phyloP scores from a whole-genome alignment of 2,113 vertebrate genomes.

The Scatophagus argus region DNA sequence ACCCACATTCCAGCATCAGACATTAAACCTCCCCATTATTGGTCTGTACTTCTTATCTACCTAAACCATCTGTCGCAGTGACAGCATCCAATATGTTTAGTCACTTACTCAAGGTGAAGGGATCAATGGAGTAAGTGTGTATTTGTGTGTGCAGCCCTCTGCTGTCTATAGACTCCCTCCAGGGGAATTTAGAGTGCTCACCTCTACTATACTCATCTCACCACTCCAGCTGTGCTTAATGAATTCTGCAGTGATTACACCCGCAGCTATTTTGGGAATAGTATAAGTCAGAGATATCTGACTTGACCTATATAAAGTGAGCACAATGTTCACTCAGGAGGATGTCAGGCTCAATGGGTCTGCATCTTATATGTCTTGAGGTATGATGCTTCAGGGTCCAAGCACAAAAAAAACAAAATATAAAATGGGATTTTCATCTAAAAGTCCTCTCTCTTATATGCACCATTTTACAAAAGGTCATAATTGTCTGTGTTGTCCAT shows the following conservation, averaged over 20 bases:
- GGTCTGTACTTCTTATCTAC: not conserved
- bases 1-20: constrained; percentile 12
- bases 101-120: constrained; percentile 39
- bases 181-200: constrained; percentile 35
- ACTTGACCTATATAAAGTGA: constrained; percentile 76
- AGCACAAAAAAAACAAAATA: constrained; percentile 5
- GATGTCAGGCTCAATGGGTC: constrained; percentile 36
- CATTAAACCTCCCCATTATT: constrained; percentile 4
- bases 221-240: constrained; percentile 73
- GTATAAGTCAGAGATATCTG: constrained; percentile 67
- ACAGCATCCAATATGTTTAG: constrained; percentile 13
- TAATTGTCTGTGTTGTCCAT: not conserved
- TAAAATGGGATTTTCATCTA: not conserved
- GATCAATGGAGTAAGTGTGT: constrained; percentile 41
- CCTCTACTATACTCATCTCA: constrained; percentile 31
- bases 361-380: not conserved
- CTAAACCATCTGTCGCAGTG: constrained; percentile 36
- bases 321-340: constrained; percentile 45
- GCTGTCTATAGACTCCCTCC: constrained; percentile 19
- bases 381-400: not conserved
- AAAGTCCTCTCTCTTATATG: not conserved
- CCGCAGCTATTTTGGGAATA: constrained; percentile 64
- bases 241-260: constrained; percentile 74
- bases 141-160: not conserved
- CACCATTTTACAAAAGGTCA: constrained; percentile 12